Evolutionary conservation across 2,888 invertebrate species (phyloP).

Genomic region (Drosophila tripunctata): DNA sequence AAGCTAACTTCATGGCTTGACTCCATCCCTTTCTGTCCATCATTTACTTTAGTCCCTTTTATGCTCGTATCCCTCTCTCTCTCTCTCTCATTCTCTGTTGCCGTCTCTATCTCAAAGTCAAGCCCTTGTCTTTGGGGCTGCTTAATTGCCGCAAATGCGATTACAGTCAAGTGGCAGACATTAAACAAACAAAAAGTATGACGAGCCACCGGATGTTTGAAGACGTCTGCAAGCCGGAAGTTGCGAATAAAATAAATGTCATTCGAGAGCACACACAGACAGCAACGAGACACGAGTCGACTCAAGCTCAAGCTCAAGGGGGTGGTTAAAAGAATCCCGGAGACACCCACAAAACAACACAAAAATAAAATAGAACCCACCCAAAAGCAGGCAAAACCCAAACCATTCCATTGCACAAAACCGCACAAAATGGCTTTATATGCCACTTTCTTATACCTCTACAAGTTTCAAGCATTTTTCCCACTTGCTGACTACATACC

Average conservation of each 20-base stretch:
- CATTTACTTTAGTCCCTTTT: too few species aligned
- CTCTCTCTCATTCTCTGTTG: too few species aligned
- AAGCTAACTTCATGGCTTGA: constrained; percentile 48
- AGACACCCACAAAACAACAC: constrained; percentile 8
- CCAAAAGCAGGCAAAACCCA: background rate
- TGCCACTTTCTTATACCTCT: constrained; percentile 45
- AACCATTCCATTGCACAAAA: constrained; percentile 44
- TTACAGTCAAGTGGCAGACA: constrained; percentile 83
- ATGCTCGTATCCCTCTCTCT: too few species aligned
- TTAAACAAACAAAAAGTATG: constrained; percentile 78
- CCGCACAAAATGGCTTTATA: constrained; percentile 77
- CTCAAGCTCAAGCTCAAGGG: background rate
- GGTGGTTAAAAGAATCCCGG: constrained; percentile 8
- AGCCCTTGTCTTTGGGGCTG: too few species aligned
- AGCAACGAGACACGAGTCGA: background rate
- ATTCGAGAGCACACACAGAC: constrained; percentile 42
- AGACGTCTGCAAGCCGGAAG: constrained; percentile 75
- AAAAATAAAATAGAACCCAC: background rate
- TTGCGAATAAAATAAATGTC: constrained; percentile 78
- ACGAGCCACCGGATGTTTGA: constrained; percentile 68
- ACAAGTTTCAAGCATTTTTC: constrained; percentile 3
- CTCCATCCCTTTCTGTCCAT: too few species aligned
- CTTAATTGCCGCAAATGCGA: constrained; percentile 84
- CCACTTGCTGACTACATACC: too few species aligned
- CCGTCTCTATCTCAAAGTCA: too few species aligned